phyloP scores from a whole-genome alignment of 2,113 vertebrate species.

The Platycercus adscitus region DNA sequence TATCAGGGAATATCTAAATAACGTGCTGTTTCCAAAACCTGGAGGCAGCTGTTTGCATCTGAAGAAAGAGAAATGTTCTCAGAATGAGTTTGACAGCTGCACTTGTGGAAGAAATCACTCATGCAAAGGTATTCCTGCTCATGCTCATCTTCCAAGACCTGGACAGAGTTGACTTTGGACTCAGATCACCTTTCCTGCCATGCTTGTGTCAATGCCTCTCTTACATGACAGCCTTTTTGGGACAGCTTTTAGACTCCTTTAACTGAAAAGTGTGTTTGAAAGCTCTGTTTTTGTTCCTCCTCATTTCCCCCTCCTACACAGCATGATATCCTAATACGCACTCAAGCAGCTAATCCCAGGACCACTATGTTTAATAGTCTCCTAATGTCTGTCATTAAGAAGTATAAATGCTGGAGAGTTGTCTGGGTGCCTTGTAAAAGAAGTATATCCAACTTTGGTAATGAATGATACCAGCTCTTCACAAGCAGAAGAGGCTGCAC shows the following conservation, averaged over 20 bases:
- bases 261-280: neutral
- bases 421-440: constrained; percentile 9
- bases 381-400: constrained; percentile 22
- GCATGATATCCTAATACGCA: neutral
- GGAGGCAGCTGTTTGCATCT: neutral
- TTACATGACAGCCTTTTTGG: neutral
- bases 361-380: constrained; percentile 15
- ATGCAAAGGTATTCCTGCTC: neutral
- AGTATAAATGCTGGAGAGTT: constrained; percentile 4
- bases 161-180: neutral
- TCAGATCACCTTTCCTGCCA: neutral
- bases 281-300: constrained; percentile 9
- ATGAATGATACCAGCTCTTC: neutral
- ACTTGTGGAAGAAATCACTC: neutral
- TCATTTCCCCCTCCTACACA: neutral
- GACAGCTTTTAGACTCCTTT: neutral
- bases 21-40: neutral
- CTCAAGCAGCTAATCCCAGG: constrained; percentile 34
- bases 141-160: neutral
- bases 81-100: constrained; percentile 5
- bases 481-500: neutral
- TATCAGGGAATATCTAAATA: neutral
- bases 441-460: neutral
- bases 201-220: neutral
- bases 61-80: constrained; percentile 14